Evolutionary conservation across 2,113 vertebrate species (phyloP).

Genomic region (Falcunculus frontatus): DNA sequence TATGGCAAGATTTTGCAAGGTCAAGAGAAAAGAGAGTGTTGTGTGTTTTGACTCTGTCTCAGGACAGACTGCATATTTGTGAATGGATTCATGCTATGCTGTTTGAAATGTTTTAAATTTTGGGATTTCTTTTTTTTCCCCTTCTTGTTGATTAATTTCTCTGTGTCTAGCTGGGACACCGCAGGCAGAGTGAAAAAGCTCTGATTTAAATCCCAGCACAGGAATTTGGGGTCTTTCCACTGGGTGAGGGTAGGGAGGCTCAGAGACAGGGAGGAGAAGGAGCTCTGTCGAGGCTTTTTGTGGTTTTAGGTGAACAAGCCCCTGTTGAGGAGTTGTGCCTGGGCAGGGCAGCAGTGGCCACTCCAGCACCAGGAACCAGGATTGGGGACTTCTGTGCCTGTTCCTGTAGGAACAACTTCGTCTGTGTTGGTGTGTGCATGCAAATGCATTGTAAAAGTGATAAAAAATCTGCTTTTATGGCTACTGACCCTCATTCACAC

Average conservation of each 20-base stretch:
- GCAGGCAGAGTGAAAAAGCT: neutral
- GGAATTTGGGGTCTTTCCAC: neutral
- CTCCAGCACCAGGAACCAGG: neutral
- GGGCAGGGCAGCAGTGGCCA: neutral
- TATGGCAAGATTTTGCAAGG: constrained; percentile 44
- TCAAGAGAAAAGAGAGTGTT: neutral
- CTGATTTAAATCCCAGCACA: neutral
- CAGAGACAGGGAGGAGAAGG: no score
- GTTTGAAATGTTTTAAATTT: neutral
- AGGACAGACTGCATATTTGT: neutral
- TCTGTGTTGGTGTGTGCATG: no score
- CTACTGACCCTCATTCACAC: neutral
- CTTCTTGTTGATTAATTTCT: neutral
- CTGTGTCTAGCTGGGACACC: neutral
- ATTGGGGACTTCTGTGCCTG: fast-evolving
- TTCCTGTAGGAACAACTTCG: neutral
- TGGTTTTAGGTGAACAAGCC: fast-evolving
- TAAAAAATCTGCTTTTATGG: neutral
- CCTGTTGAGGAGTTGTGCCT: neutral
- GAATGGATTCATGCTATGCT: neutral
- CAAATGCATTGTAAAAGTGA: neutral
- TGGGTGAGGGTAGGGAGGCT: neutral
- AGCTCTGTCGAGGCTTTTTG: fast-evolving
- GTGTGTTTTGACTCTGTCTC: constrained; percentile 21
- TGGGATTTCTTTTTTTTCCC: neutral